Evolutionary conservation across 53 echinoderm and acorn worm species (phyloP), one percentile per base, ranked within the genome.

Genomic region (Pentamera pediparva): DNA sequence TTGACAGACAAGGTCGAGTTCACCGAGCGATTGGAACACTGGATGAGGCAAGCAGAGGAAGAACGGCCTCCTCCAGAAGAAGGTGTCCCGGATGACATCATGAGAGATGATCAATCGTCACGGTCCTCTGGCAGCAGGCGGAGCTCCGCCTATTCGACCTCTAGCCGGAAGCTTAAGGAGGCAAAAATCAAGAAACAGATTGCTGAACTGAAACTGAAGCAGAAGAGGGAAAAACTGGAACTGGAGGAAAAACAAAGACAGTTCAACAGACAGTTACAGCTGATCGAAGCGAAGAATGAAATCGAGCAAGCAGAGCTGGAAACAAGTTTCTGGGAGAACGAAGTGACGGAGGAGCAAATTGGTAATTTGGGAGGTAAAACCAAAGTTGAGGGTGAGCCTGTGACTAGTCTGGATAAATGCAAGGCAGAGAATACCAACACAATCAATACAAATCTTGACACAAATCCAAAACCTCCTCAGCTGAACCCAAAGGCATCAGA

Each of bases 121-220:
- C 37, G 27, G n/a, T 65, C 65, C 37, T 35, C 37, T 39, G 24
- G 17, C 22, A n/a, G 38, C 3, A 2, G n/a, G 38, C n/a, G 65
- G 24, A 35, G 37, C 39, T 34, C 65, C 5, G 32, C 19, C 32
- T 65, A 11, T 24, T 35, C 65, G n/a, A 5, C 65, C 35, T 37
- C 55, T 15, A 51, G 51, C 19, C 18, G 22, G 54, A 78, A 70
- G 80, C 41, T 79, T 57, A 39, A 56, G 9, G 70, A 79, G 33
- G 71, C 80, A 27, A 79, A 43, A 25, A 41, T 70, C 26, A 69
- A 79, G 41, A 18, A 19, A 6, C 59, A 70, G 30, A 59, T 79
- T 21, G 70, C 70, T 4, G 57, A 70, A 59, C 71, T 69, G 34
- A 79, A 79, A 58, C 39, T 37, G 39, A 47, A 70, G 29, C 71